These are phyloP conservation scores for Tanytarsus gracilentus DNA, from an alignment of 2,888 invertebrate species.

Conservation along the genomic window DNA sequence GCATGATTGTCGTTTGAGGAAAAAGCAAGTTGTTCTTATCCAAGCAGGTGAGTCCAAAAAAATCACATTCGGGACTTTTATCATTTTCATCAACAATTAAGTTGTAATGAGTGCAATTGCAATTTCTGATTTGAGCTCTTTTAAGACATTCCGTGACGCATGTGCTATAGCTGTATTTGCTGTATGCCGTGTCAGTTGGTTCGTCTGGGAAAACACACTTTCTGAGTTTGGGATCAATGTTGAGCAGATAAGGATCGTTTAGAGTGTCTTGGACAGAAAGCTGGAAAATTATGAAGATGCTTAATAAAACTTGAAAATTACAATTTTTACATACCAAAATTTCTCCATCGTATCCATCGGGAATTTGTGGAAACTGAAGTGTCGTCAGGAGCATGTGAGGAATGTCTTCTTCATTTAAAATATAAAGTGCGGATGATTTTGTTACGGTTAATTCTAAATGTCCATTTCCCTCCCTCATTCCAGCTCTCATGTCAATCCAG, in stretches of 20 bases:
- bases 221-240: conserved; percentile 51
- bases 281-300: conserved; percentile 38
- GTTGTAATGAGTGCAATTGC: conserved; percentile 58
- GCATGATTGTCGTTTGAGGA: conserved; percentile 45
- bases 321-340: conserved; percentile 28
- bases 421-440: conserved; percentile 32
- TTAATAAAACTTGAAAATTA: conserved; percentile 30
- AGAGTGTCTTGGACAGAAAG: conserved; percentile 51
- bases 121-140: conserved; percentile 48
- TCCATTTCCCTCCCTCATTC: conserved; percentile 34
- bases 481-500: conserved; percentile 37
- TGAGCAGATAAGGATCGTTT: conserved; percentile 54
- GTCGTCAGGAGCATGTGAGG: conserved; percentile 35
- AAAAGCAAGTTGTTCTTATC: conserved; percentile 46
- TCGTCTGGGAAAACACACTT: conserved; percentile 64
- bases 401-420: conserved; percentile 40
- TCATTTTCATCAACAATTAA: conserved; percentile 47
- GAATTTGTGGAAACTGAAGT: conserved; percentile 29
- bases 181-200: conserved; percentile 49
- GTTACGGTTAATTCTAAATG: conserved; percentile 33
- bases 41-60: conserved; percentile 54
- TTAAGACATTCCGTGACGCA: conserved; percentile 62
- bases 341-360: conserved; percentile 30
- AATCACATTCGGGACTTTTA: conserved; percentile 45
- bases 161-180: conserved; percentile 60